phyloP scores from a whole-genome alignment of 2,888 invertebrate species.

The Leptopterna dolabrata region DNA sequence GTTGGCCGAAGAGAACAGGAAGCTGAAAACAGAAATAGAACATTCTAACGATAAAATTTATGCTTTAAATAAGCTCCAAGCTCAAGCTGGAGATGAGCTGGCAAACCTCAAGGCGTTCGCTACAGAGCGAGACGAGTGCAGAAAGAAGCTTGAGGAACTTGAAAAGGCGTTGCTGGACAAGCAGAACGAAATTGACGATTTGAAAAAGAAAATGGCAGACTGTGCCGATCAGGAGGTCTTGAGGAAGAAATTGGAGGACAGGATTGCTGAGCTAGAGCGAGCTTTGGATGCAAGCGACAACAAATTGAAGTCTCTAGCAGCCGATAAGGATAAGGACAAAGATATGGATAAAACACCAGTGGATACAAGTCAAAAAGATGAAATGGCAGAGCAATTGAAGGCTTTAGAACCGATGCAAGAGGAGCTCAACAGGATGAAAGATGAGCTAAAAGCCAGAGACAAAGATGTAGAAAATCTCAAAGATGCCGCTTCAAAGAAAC shows the following conservation, averaged over 20 bases:
- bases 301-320: neutral
- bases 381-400: neutral
- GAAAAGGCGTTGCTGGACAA: slow-evolving; percentile 38
- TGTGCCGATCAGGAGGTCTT: neutral
- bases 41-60: neutral
- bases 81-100: neutral
- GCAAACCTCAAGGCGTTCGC: neutral
- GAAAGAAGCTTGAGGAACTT: slow-evolving; percentile 27
- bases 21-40: neutral
- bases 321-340: neutral
- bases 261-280: neutral
- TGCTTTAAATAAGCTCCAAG: neutral
- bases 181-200: slow-evolving; percentile 54
- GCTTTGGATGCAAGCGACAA: neutral
- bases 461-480: neutral
- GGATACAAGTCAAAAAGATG: neutral
- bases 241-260: slow-evolving; percentile 42
- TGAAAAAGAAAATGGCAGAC: slow-evolving; percentile 29
- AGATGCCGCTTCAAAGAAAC: neutral
- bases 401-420: neutral
- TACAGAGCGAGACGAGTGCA: neutral
- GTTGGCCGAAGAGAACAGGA: neutral
- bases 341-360: no score
- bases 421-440: slow-evolving; percentile 17
- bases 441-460: neutral